Evolutionary conservation across 2,797 vertebrate genomes (phyloP), one percentile per base, ranked within the genome.

Genomic region (Bucorvus abyssinicus): DNA sequence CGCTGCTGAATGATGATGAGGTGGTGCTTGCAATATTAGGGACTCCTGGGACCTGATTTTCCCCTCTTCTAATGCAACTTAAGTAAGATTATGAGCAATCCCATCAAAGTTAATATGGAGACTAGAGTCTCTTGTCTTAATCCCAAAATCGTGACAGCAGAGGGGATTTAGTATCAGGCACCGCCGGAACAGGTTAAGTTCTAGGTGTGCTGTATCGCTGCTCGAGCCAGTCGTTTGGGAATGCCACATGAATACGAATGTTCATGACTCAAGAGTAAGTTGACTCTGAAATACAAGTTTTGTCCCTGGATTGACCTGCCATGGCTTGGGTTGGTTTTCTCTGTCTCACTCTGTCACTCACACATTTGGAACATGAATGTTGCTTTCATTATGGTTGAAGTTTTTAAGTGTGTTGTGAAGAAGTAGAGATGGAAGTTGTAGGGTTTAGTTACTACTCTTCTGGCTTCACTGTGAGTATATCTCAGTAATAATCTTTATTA

Each of bases 1-100:
- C 10, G 0, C 14, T 71, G 63, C 61, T 57, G 56, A 56, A 18
- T 0, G 0, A 22, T 5, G 30, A 19, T 10, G 26, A 77, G 60
- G 29, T 47, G 71, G 1, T 56, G 44, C 12, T 68, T 68, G 59
- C 56, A 74, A 7, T 45, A 14, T 15, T 27, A 38, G 32, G 29
- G 40, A 49, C 65, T 84, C 61, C 73, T 68, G 60, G 3, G 9
- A 34, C 24, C 30, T 60, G 49, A 56, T 68, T 80, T 80, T 47
- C 32, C 12, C 11, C 24, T 75, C 74, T 71, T 63, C 22, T 68
- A 17, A 21, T 42, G 61, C 73, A 88, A 13, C 0, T 49, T 40
- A 44, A 78, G 42, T 42, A 44, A 84, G 47, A 19, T 55, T 32
- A 16, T 64, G 14, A 7, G 8, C 38, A 70, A n/a, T 71, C 57